phyloP scores from a whole-genome alignment of 2,113 vertebrate species.

The Antennarius striatus region DNA sequence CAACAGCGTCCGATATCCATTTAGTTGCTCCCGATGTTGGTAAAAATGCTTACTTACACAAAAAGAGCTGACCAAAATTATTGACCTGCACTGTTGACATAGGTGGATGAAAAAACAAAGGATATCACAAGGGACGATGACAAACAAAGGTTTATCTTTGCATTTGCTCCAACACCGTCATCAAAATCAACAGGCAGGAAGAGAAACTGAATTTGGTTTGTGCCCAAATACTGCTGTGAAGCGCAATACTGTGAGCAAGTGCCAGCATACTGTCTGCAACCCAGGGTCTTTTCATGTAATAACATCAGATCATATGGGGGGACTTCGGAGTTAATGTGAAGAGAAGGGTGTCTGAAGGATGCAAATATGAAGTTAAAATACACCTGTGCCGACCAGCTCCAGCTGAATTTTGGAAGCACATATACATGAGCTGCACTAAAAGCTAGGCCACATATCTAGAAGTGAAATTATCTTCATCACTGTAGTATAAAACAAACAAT shows the following conservation, averaged over 20 bases:
- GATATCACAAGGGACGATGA: conserved; percentile 18
- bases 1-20: conserved; percentile 76
- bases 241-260: conserved; percentile 18
- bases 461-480: conserved; percentile 7
- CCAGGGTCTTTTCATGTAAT: conserved; percentile 37
- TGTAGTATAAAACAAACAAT: conserved; percentile 19
- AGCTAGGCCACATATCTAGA: conserved; percentile 1
- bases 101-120: conserved; percentile 41
- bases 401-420: conserved; percentile 1
- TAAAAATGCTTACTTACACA: conserved; percentile 70
- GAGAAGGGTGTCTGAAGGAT: conserved; percentile 27
- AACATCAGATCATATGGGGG: conserved; percentile 1
- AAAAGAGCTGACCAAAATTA: conserved; percentile 50
- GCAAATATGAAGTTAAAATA: too few species aligned
- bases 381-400: conserved; percentile 1
- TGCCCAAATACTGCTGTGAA: conserved; percentile 30
- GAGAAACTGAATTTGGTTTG: conserved; percentile 47
- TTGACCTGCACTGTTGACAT: conserved; percentile 49
- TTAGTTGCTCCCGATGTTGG: conserved; percentile 73
- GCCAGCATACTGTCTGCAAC: conserved; percentile 9
- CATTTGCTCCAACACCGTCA: conserved; percentile 6
- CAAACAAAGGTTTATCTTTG: conserved; percentile 46
- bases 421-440: background rate
- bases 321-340: background rate
- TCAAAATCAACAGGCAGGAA: conserved; percentile 41